These are phyloP conservation scores for Callopanchax toddi DNA, from an alignment of 2,113 vertebrate species.

Conservation along the genomic window DNA sequence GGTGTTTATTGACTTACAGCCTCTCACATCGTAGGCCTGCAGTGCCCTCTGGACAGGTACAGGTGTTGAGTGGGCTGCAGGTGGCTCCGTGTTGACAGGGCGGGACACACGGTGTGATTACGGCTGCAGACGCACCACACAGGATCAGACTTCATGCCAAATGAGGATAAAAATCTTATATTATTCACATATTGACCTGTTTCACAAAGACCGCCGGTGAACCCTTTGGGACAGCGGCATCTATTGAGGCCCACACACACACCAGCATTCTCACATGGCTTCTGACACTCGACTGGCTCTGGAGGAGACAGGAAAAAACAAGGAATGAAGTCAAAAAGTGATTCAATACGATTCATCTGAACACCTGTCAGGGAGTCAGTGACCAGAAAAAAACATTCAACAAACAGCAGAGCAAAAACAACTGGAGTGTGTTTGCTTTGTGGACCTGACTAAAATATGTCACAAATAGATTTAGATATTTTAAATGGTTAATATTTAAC, in stretches of 20 bases:
- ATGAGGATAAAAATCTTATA: background rate
- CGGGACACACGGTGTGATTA: slow-evolving; percentile 80
- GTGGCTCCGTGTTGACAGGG: slow-evolving; percentile 80
- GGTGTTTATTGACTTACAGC: slow-evolving; percentile 70
- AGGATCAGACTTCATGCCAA: slow-evolving; percentile 2
- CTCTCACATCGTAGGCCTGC: slow-evolving; percentile 80
- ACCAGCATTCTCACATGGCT: slow-evolving; percentile 73
- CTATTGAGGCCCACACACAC: slow-evolving; percentile 79
- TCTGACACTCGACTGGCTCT: slow-evolving; percentile 79
- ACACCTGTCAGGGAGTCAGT: background rate
- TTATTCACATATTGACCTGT: slow-evolving; percentile 60
- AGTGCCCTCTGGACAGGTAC: slow-evolving; percentile 79
- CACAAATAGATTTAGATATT: no score
- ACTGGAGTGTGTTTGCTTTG: slow-evolving; percentile 1
- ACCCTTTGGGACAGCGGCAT: slow-evolving; percentile 78
- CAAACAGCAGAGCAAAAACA: slow-evolving; percentile 6
- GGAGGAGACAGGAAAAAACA: slow-evolving; percentile 14
- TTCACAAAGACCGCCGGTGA: slow-evolving; percentile 76
- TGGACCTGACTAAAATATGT: no score
- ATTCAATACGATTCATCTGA: background rate
- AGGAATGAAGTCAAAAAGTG: background rate
- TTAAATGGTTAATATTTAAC: no score
- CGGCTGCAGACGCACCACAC: slow-evolving; percentile 58
- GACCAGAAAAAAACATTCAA: slow-evolving; percentile 6
- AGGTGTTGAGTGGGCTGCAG: slow-evolving; percentile 82